Evolutionary conservation across 1,140 invertebrate species (phyloP).

Genomic region (Euglossa dilemma): DNA sequence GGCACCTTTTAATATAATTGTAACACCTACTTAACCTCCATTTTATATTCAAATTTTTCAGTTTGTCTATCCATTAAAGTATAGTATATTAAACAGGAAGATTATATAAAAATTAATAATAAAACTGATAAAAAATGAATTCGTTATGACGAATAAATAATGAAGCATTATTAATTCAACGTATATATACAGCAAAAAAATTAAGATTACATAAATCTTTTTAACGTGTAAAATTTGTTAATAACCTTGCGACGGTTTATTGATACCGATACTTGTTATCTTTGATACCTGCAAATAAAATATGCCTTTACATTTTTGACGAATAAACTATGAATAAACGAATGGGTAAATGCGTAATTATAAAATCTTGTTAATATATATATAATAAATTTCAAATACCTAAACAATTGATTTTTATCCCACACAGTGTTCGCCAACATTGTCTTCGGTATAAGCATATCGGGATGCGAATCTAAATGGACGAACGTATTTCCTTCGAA

Average conservation of each 20-base stretch:
- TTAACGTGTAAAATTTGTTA: no score
- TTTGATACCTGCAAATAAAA: neutral
- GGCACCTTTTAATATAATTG: neutral
- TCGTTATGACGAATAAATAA: neutral
- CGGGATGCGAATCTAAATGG: constrained; percentile 96
- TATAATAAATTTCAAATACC: constrained; percentile 58
- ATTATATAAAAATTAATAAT: neutral
- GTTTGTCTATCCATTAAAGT: neutral
- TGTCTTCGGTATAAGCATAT: constrained; percentile 91
- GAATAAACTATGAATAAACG: neutral
- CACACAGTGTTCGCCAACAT: constrained; percentile 88
- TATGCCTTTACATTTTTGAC: neutral
- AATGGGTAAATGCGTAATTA: neutral
- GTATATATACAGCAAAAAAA: no score
- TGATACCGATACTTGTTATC: neutral
- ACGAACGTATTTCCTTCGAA: constrained; percentile 89
- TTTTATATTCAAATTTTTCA: neutral
- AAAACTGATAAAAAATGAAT: neutral
- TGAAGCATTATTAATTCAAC: neutral
- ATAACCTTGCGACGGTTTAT: neutral
- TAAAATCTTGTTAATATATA: neutral
- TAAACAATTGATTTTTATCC: constrained; percentile 84
- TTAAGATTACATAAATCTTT: no score
- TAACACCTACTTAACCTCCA: neutral
- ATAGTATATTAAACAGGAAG: neutral